Percentiles rank a stretch among this genome's conserved stretches.
Evolutionary conservation across 1,140 invertebrate species (phyloP).

Genomic region (Luehdorfia chinensis): DNA sequence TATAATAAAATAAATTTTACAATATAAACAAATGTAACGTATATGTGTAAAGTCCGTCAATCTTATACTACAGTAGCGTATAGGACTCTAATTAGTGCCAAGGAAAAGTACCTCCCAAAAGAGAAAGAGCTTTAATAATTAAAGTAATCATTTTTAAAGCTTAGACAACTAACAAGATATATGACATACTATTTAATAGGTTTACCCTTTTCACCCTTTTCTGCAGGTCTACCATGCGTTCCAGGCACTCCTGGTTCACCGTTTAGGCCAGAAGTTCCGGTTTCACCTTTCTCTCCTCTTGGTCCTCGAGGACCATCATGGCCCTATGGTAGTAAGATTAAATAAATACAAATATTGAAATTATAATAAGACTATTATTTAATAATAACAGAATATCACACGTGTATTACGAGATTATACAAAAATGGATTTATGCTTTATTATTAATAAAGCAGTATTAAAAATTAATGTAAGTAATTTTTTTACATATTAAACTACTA

Average conservation of each 20-base stretch:
- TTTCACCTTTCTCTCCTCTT: slow-evolving; percentile 29
- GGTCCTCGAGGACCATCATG: slow-evolving; percentile 23
- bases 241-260: slow-evolving; percentile 34
- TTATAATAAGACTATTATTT: too few relatives aligned
- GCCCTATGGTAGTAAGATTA: slow-evolving; percentile 18
- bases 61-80: too few relatives aligned
- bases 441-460: too few relatives aligned
- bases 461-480: too few relatives aligned
- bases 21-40: neutral
- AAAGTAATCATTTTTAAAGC: slow-evolving; percentile 1
- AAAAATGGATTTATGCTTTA: too few relatives aligned
- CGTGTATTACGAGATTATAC: too few relatives aligned
- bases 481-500: too few relatives aligned
- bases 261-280: slow-evolving; percentile 23
- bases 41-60: too few relatives aligned
- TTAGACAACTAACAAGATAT: neutral
- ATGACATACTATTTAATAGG: neutral
- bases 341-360: neutral
- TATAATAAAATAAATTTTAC: slow-evolving; percentile 21
- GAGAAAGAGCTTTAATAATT: too few relatives aligned
- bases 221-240: slow-evolving; percentile 32
- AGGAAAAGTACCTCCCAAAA: too few relatives aligned
- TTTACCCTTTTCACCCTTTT: slow-evolving; percentile 41
- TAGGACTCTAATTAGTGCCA: too few relatives aligned
- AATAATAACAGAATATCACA: too few relatives aligned